Base-by-base conservation (phyloP, 2,888 invertebrate genomes). In the Gymnoscelis rufifasciata region DNA sequence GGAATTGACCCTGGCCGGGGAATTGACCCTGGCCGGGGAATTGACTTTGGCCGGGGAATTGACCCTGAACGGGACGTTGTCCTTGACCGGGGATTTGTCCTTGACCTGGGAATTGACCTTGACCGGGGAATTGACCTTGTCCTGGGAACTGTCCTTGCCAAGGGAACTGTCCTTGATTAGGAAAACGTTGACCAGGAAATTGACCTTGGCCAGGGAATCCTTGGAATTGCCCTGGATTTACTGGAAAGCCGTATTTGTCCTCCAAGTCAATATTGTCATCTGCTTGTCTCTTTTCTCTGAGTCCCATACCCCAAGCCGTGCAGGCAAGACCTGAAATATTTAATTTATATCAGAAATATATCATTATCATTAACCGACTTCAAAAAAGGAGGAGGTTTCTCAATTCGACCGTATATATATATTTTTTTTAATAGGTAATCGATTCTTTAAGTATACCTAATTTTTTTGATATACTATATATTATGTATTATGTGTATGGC, bases 181-280 rank as follows among this genome's bases (percentile, higher is more conserved):
- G n/a, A n/a, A n/a, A n/a, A n/a, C n/a, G n/a, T n/a, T n/a, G n/a
- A n/a, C n/a, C n/a, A n/a, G n/a, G n/a, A n/a, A n/a, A n/a, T 4
- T 52, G 56, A 0, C 39, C 42, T 0, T 56, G 59, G 0, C 33
- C 43, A 0, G 59, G 59, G 39, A 50, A 28, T 28, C 10, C 28
- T 10, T 28, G 58, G 38, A 53, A 51, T 3, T 54, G 58, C 2
- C 46, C 44, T 44, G 50, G 51, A 1, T 38, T 37, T 0, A 7
- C 3, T 48, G 55, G 24, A 44, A 45, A 67, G 7, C 71, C 78
- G 15, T 82, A 83, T 50, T 77, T 75, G 40, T 83, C 80, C 2
- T 83, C 83, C 40, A 83, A 54, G 8, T 64, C 53, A 0, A 58
- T 58, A 8, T 60, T 54, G 11, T 54, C 47, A 14, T 39, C 43